phyloP scores from a whole-genome alignment of 2,888 invertebrate species.

The Ypsolopha sequella region DNA sequence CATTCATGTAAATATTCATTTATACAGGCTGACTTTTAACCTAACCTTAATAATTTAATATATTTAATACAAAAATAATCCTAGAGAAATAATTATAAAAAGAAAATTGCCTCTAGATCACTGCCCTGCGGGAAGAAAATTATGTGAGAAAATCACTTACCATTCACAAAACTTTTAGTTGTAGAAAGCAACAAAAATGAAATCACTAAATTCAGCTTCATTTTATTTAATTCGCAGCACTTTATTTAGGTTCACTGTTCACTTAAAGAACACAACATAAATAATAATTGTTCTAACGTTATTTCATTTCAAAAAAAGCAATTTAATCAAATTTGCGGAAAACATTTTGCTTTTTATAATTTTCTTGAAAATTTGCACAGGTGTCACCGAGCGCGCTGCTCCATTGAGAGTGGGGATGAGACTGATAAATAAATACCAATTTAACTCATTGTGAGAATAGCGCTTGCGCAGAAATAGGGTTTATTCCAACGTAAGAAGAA shows the following conservation, averaged over 20 bases:
- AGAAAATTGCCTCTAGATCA: too few relatives aligned
- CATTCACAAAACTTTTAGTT: slow-evolving; percentile 21
- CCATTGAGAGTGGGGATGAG: too few relatives aligned
- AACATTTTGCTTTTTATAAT: not conserved
- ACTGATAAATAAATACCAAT: too few relatives aligned
- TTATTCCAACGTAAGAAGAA: too few relatives aligned
- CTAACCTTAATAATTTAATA: too few relatives aligned
- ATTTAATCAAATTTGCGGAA: not conserved
- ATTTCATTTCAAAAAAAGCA: not conserved
- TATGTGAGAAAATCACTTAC: slow-evolving; percentile 19
- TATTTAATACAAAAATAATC: too few relatives aligned
- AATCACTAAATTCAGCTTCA: slow-evolving; percentile 25
- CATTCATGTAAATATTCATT: too few relatives aligned
- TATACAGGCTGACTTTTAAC: too few relatives aligned
- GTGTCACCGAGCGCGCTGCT: not conserved
- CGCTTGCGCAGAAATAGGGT: too few relatives aligned
- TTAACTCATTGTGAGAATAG: too few relatives aligned
- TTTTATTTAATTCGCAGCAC: slow-evolving; percentile 13
- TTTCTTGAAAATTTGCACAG: not conserved
- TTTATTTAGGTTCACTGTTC: slow-evolving; percentile 4
- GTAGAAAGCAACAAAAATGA: slow-evolving; percentile 27
- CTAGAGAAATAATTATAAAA: too few relatives aligned
- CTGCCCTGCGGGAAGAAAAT: too few relatives aligned
- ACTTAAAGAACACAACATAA: slow-evolving; percentile 3
- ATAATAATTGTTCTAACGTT: slow-evolving; percentile 10